phyloP scores from a whole-genome alignment of 92 coral and sea anemone genomes.

The Umimayanthus kanabou region DNA sequence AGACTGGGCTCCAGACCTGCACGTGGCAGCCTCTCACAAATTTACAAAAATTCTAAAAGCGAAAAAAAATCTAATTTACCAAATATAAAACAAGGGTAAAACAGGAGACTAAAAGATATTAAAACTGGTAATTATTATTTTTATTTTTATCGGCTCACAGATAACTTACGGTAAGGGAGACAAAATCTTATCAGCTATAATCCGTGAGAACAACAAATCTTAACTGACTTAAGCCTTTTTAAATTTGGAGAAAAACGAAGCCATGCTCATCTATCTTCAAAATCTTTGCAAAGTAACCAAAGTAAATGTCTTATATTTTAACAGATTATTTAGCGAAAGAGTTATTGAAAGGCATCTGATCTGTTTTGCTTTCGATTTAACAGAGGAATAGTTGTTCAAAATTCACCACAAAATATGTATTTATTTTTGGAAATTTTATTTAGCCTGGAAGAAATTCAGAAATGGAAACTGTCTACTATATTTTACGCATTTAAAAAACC shows the following conservation, averaged over 20 bases:
- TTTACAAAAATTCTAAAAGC: background rate
- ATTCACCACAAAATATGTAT: too few species aligned
- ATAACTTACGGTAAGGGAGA: background rate
- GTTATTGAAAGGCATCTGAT: background rate
- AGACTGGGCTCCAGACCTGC: constrained; percentile 28
- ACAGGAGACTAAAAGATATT: too few species aligned
- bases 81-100: too few species aligned
- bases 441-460: background rate
- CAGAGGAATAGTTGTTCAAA: too few species aligned
- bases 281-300: background rate
- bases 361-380: background rate
- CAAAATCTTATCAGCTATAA: too few species aligned
- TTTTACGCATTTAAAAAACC: too few species aligned
- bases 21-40: constrained; percentile 25
- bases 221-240: too few species aligned
- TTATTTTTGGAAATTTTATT: background rate
- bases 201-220: too few species aligned
- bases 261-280: background rate
- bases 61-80: background rate
- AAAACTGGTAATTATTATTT: background rate
- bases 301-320: too few species aligned
- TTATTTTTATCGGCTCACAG: background rate
- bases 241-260: too few species aligned
- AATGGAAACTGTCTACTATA: background rate
- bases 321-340: background rate